phyloP scores from a whole-genome alignment of 2,888 invertebrate genomes.

The Tipula helvola region DNA sequence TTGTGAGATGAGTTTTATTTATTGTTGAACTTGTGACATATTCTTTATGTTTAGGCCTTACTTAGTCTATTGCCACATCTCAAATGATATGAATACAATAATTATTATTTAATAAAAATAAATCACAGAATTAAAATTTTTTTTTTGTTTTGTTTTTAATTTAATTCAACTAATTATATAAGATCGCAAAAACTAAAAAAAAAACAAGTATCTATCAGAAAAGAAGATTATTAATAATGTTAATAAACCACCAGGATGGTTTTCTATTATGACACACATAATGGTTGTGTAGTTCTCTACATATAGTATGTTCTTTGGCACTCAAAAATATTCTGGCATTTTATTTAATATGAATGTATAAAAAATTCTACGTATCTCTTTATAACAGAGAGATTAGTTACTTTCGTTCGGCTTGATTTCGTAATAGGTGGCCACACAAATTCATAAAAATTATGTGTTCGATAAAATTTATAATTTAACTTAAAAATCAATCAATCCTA shows the following conservation, averaged over 20 bases:
- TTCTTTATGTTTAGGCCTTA: background rate
- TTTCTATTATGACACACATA: background rate
- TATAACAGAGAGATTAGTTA: background rate
- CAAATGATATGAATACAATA: constrained; percentile 4
- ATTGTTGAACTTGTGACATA: background rate
- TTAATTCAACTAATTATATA: background rate
- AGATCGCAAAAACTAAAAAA: background rate
- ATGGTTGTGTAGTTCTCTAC: background rate
- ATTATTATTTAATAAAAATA: background rate
- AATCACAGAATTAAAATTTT: background rate
- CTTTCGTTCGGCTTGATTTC: background rate
- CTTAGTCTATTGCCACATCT: background rate
- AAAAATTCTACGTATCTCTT: background rate
- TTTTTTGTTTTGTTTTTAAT: background rate
- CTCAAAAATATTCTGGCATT: background rate
- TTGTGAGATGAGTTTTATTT: background rate
- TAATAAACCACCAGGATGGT: background rate
- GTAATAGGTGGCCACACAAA: background rate
- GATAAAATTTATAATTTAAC: too few species aligned
- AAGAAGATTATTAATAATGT: background rate
- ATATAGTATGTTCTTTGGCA: background rate
- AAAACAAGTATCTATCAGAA: background rate
- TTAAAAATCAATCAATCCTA: too few species aligned
- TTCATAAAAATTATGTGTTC: background rate
- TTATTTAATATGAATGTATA: background rate